Conservation (phyloP, 2,888 invertebrate species). For the Mongoloraphidia duomilia region DNA sequence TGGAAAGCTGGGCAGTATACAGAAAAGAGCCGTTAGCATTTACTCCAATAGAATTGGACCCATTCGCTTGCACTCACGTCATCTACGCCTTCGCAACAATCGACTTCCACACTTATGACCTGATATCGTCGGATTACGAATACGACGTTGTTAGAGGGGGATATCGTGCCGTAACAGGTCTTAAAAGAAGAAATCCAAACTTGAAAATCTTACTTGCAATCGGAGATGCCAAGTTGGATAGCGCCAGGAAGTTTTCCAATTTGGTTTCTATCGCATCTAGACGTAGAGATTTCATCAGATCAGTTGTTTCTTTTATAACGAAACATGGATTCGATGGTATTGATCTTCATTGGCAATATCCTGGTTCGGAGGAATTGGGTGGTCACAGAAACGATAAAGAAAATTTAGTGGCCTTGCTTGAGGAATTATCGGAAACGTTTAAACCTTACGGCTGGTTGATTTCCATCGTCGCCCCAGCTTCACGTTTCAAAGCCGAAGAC, state of each 20-base stretch:
- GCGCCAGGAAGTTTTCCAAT: conserved; percentile 44
- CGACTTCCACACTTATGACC: conserved; percentile 46
- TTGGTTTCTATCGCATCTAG: conserved; percentile 42
- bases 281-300: conserved; percentile 44
- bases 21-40: conserved; percentile 52
- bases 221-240: conserved; percentile 48
- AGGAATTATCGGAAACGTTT: conserved; percentile 46
- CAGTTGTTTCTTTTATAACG: conserved; percentile 47
- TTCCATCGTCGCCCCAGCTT: conserved; percentile 43
- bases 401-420: conserved; percentile 38
- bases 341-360: conserved; percentile 68
- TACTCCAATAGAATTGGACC: conserved; percentile 46
- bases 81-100: conserved; percentile 59
- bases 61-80: conserved; percentile 54
- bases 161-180: conserved; percentile 50
- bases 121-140: conserved; percentile 50
- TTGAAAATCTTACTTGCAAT: conserved; percentile 59
- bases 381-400: conserved; percentile 35
- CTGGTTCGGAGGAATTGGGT: conserved; percentile 36
- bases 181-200: conserved; percentile 50
- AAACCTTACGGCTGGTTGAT: conserved; percentile 39
- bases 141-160: conserved; percentile 62
- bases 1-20: conserved; percentile 52
- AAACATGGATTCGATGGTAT: conserved; percentile 66
- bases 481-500: conserved; percentile 47